Evolutionary conservation across 2,113 vertebrate genomes (phyloP).

Genomic region (Manacus vitellinus): DNA sequence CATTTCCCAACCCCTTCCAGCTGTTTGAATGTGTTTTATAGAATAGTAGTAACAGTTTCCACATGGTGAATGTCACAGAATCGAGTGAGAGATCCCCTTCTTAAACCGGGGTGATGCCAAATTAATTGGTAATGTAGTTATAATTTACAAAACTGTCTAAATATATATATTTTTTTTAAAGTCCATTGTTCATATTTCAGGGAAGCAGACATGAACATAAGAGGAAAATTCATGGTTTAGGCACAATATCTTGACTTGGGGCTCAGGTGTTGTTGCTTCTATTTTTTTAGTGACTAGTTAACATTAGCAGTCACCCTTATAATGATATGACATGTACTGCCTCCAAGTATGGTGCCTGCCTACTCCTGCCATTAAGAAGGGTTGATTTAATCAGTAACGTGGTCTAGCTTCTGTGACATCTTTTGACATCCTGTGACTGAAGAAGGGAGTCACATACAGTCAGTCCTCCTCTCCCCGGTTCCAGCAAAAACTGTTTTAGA

Average conservation of each 20-base stretch:
- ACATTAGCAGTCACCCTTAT: slow-evolving; percentile 83
- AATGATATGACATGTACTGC: slow-evolving; percentile 73
- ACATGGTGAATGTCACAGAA: not conserved
- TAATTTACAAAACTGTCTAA: not conserved
- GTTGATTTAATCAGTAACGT: slow-evolving; percentile 68
- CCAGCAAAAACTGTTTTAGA: not conserved
- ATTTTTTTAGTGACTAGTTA: slow-evolving; percentile 79
- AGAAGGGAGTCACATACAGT: not conserved
- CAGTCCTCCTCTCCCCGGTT: not conserved
- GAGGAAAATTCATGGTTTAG: not conserved
- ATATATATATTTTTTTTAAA: not conserved
- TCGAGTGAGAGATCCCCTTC: not conserved
- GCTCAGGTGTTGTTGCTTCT: slow-evolving; percentile 78
- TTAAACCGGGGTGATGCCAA: not conserved
- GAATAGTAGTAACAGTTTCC: not conserved
- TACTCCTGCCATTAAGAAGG: slow-evolving; percentile 48
- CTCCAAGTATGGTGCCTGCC: slow-evolving; percentile 52
- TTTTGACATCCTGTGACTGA: slow-evolving; percentile 16
- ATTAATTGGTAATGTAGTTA: not conserved
- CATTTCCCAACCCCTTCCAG: not conserved
- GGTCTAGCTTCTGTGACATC: slow-evolving; percentile 41
- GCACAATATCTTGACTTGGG: slow-evolving; percentile 13
- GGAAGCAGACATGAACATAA: not conserved
- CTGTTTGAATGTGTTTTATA: not conserved
- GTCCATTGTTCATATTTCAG: not conserved